These are phyloP conservation scores for Neria commutata DNA, from an alignment of 2,888 invertebrate species.

Conservation along the genomic window DNA sequence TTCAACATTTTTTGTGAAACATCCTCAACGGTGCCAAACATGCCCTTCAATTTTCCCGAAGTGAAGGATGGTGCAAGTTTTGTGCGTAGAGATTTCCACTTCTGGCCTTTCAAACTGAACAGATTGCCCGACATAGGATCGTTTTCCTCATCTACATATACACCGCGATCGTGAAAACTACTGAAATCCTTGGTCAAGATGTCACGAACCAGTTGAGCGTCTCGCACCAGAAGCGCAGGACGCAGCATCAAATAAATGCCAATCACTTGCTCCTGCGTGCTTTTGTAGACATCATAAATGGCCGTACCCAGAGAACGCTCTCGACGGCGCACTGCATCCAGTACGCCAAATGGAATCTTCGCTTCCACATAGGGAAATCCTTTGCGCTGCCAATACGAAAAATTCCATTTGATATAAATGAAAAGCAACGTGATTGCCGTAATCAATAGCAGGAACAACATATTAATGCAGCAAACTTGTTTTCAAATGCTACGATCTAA, in stretches of 20 bases:
- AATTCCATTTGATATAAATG: slow-evolving; percentile 47
- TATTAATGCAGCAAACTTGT: slow-evolving; percentile 23
- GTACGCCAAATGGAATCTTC: slow-evolving; percentile 69
- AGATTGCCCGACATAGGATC: slow-evolving; percentile 69
- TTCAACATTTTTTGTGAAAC: slow-evolving; percentile 65
- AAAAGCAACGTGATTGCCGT: slow-evolving; percentile 29
- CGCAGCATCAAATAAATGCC: slow-evolving; percentile 70
- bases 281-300: slow-evolving; percentile 66
- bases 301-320: slow-evolving; percentile 69
- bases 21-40: slow-evolving; percentile 68
- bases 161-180: slow-evolving; percentile 71
- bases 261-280: slow-evolving; percentile 57
- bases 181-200: slow-evolving; percentile 70
- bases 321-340: slow-evolving; percentile 66
- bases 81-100: slow-evolving; percentile 69
- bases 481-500: slow-evolving; percentile 5
- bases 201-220: slow-evolving; percentile 68
- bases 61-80: slow-evolving; percentile 73
- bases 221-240: slow-evolving; percentile 69
- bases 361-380: slow-evolving; percentile 66
- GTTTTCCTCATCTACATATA: slow-evolving; percentile 66
- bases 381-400: slow-evolving; percentile 66
- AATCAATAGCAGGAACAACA: slow-evolving; percentile 31
- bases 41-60: slow-evolving; percentile 70
- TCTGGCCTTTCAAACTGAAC: slow-evolving; percentile 63